Base-by-base conservation (phyloP, 2,113 vertebrate species). In the Dermatemys mawii region DNA sequence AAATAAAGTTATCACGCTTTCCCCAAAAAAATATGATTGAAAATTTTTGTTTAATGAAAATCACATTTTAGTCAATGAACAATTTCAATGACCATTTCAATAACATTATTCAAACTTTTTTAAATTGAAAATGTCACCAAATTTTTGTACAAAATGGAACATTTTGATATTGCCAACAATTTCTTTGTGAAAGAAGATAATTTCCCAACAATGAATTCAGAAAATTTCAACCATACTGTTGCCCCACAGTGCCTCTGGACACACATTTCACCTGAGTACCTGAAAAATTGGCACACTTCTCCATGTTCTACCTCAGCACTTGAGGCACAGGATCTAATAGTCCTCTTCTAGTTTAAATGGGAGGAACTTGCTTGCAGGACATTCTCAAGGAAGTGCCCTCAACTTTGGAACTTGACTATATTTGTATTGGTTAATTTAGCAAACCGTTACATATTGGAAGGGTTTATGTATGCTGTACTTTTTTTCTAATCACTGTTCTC, bases 201-300 rank as follows among this genome's bases (percentile, higher is more conserved):
- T 92, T 85, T 94, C 93, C 93, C 93, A 97, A 93, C 93, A 93
- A 91, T 8, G 32, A 83, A n/a, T 90, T 84, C 89, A 95, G 93
- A 95, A 95, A 94, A 95, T 95, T 95, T 84, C 89, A 83, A 83
- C 89, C 60, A 54, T 86, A 35, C 29, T 29, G 94, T 81, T 7
- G 16, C 67, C 89, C 78, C 86, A 1, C 17, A 41, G 19, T 10
- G 21, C 67, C 21, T 21, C 19, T 41, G 21, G n/a, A n/a, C 41
- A 5, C 38, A 73, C 11, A 41, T 41, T 38, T 16, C n/a, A 38
- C 35, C 17, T 41, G n/a, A 24, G n/a, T 32, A 38, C 21, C 67
- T 41, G 67, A 38, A n/a, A 83, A 92, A 90, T 35, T 35, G 57
- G 57, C 57, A 17, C 70, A 57, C 84, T 78, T 92, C 83, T 14